These are phyloP conservation scores for Petaurus breviceps DNA, from an alignment of 2,113 vertebrate genomes.

Conservation along the genomic window DNA sequence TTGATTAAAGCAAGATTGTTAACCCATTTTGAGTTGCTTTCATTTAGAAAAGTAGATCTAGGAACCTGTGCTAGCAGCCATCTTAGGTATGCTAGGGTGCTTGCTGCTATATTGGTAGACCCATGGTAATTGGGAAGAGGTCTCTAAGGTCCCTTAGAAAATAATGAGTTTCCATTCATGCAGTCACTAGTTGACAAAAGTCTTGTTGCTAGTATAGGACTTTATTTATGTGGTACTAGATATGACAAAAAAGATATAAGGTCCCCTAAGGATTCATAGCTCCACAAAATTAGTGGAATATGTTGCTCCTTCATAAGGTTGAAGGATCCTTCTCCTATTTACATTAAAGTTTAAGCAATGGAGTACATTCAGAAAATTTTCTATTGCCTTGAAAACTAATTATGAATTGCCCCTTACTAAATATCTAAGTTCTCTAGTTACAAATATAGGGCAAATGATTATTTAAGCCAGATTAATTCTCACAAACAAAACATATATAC, in stretches of 20 bases:
- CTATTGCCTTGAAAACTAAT: background rate
- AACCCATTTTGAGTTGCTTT: too few species aligned
- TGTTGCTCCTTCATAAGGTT: background rate
- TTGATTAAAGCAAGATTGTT: too few species aligned
- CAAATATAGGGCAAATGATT: slow-evolving; percentile 3
- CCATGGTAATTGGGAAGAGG: background rate
- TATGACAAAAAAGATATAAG: background rate
- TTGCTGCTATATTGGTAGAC: background rate
- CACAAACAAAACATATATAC: slow-evolving; percentile 34
- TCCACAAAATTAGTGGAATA: background rate
- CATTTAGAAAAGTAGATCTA: too few species aligned
- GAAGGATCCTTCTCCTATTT: background rate
- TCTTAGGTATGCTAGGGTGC: too few species aligned
- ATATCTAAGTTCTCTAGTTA: background rate
- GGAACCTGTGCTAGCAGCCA: too few species aligned
- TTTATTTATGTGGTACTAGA: background rate
- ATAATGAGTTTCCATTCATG: background rate
- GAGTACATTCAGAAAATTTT: background rate
- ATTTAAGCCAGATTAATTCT: slow-evolving; percentile 22
- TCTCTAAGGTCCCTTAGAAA: background rate
- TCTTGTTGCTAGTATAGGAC: background rate
- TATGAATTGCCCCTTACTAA: slow-evolving; percentile 26
- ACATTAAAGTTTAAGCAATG: background rate
- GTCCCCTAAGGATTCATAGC: background rate
- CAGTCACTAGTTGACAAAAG: background rate